A percentile compares a stretch with the other conserved stretches of the same genome.
Evolutionary conservation across 1,140 invertebrate species (phyloP).

Genomic region (Lordiphosa stackelbergi): DNA sequence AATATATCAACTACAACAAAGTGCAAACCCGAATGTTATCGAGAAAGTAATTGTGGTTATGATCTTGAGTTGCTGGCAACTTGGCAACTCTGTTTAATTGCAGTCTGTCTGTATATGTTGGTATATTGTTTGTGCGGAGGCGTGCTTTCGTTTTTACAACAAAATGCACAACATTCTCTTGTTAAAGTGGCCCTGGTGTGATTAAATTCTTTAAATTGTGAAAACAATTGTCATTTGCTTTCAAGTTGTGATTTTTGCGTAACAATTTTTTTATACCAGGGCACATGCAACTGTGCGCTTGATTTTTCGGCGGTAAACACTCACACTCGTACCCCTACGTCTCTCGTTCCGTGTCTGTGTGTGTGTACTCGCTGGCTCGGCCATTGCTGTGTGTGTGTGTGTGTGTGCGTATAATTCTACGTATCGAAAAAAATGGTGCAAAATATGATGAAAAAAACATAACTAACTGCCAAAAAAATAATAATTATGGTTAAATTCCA

Average conservation of each 20-base stretch:
- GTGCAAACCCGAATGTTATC: background rate
- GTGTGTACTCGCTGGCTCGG: constrained; percentile 32
- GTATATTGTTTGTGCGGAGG: constrained; percentile 68
- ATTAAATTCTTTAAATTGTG: background rate
- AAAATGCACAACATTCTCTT: constrained; percentile 19
- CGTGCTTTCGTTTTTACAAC: constrained; percentile 45
- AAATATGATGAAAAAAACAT: constrained; percentile 70
- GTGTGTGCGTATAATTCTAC: constrained; percentile 69
- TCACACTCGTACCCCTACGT: constrained; percentile 66
- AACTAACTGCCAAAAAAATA: constrained; percentile 20
- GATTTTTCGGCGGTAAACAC: constrained; percentile 75
- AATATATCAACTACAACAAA: too few species aligned
- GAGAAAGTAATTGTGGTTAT: background rate
- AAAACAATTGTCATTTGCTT: constrained; percentile 4
- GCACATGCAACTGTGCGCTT: constrained; percentile 74
- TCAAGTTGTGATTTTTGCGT: constrained; percentile 53
- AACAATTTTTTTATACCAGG: constrained; percentile 50
- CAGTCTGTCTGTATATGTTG: constrained; percentile 72
- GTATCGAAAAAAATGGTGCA: constrained; percentile 77
- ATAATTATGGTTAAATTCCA: constrained; percentile 43
- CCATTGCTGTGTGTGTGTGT: constrained; percentile 47
- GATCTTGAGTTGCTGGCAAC: constrained; percentile 4
- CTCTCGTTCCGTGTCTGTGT: constrained; percentile 39
- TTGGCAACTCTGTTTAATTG: constrained; percentile 71
- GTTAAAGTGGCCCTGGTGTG: constrained; percentile 2